These are phyloP conservation scores for Philopotamus ludificatus DNA, from an alignment of 1,140 invertebrate species.

Conservation along the genomic window DNA sequence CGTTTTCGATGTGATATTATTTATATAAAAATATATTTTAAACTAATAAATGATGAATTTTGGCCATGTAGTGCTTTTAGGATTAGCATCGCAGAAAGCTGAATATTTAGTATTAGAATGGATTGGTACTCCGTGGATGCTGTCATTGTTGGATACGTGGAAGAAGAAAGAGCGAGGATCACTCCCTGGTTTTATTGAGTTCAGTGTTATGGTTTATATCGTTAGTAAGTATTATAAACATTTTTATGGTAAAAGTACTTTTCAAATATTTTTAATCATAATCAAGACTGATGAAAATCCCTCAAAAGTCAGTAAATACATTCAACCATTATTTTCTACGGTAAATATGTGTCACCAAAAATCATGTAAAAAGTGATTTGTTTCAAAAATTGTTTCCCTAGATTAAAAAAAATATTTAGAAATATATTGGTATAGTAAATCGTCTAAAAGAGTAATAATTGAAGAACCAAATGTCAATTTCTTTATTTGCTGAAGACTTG, in stretches of 20 bases:
- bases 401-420: too few species aligned
- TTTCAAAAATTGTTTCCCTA: too few species aligned
- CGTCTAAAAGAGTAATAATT: too few species aligned
- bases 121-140: conserved; percentile 73
- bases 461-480: too few species aligned
- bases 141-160: conserved; percentile 68
- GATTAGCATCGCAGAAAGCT: conserved; percentile 77
- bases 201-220: conserved; percentile 78
- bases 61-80: conserved; percentile 67
- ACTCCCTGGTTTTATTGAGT: conserved; percentile 82
- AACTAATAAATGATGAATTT: background rate
- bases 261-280: background rate
- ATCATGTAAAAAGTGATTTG: too few species aligned
- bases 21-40: background rate
- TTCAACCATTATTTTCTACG: too few species aligned
- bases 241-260: background rate
- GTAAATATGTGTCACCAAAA: too few species aligned
- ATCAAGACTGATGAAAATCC: too few species aligned
- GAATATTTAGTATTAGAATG: conserved; percentile 77
- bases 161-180: conserved; percentile 77
- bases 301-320: too few species aligned
- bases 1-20: conserved; percentile 47
- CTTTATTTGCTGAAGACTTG: too few species aligned
- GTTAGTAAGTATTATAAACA: conserved; percentile 69
- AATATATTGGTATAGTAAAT: too few species aligned